phyloP scores from a whole-genome alignment of 2,888 invertebrate genomes.

The Scaptomyza tumidula region DNA sequence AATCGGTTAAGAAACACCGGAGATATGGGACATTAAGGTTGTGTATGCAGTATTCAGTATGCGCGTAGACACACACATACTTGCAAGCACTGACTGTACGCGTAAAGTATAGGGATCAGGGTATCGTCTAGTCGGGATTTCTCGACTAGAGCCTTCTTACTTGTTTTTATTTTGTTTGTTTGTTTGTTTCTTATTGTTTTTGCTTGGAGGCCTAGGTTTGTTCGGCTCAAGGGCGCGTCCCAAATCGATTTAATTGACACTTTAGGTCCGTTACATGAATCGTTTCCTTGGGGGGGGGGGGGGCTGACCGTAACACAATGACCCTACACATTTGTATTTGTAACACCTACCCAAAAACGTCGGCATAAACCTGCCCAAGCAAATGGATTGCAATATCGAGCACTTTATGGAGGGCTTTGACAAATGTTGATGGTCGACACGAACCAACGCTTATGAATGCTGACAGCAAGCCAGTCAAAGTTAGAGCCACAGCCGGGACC shows the following conservation, averaged over 20 bases:
- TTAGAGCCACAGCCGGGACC: no score
- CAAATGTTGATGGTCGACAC: constrained; percentile 47
- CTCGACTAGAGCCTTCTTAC: no score
- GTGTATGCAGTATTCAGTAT: no score
- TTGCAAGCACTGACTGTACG: no score
- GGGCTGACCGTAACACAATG: constrained; percentile 61
- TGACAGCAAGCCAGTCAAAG: constrained; percentile 1
- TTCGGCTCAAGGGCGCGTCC: constrained; percentile 44
- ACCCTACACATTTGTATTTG: constrained; percentile 75
- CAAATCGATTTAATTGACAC: constrained; percentile 77
- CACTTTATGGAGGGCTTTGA: constrained; percentile 20
- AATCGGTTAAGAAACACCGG: no score
- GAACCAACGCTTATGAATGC: constrained; percentile 26
- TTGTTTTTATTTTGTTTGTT: no score
- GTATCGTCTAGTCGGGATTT: no score
- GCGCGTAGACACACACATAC: no score
- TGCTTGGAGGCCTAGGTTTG: neutral
- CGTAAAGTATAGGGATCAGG: no score
- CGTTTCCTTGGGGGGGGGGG: constrained; percentile 12
- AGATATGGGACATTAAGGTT: no score
- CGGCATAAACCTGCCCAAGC: constrained; percentile 17
- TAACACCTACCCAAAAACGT: constrained; percentile 38
- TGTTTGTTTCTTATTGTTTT: neutral
- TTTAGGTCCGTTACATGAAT: constrained; percentile 61
- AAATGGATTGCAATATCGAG: constrained; percentile 58